These are phyloP conservation scores for Tragopan temminckii DNA, from an alignment of 2,797 vertebrate species.

Conservation along the genomic window DNA sequence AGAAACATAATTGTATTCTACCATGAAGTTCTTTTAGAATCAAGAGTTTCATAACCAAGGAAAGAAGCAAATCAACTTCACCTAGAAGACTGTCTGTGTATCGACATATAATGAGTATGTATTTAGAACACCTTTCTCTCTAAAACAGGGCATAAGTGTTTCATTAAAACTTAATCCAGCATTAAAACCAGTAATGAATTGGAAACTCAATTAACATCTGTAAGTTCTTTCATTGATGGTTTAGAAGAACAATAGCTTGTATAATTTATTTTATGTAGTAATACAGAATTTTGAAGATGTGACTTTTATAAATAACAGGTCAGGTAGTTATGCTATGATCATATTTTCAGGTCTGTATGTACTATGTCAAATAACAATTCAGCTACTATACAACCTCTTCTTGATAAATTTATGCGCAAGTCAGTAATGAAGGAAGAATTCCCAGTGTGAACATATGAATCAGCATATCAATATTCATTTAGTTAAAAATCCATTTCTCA, in stretches of 20 bases:
- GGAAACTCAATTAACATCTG: neutral
- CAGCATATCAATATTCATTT: neutral
- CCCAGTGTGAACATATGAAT: neutral
- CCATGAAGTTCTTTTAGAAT: neutral
- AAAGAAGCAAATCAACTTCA: neutral
- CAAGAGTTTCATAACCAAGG: neutral
- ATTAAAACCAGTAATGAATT: neutral
- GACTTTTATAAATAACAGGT: neutral
- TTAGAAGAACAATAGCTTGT: neutral
- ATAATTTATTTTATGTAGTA: neutral
- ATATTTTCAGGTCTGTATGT: neutral
- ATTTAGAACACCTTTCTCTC: neutral
- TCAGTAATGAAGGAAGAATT: neutral
- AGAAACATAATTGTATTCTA: neutral
- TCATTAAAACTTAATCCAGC: neutral
- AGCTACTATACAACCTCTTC: neutral
- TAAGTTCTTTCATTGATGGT: neutral
- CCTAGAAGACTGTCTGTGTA: neutral
- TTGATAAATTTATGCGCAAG: neutral
- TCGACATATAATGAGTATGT: neutral
- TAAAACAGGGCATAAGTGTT: neutral
- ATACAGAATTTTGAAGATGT: neutral
- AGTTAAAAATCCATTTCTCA: neutral
- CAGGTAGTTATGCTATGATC: neutral
- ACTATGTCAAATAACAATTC: neutral